These are phyloP conservation scores for Chouioia cunea DNA, from an alignment of 2,888 invertebrate species.

Conservation along the genomic window DNA sequence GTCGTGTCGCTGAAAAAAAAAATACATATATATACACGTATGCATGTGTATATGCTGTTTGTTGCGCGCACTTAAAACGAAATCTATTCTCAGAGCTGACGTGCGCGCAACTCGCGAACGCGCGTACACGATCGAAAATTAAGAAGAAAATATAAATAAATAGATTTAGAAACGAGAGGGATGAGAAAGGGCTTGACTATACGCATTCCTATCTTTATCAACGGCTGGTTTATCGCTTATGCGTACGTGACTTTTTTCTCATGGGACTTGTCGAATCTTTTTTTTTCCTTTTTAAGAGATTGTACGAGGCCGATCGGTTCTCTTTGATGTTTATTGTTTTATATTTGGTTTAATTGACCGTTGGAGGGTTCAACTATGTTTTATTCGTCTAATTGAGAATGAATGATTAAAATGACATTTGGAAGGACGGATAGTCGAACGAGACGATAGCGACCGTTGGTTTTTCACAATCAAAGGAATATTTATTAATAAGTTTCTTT, in stretches of 20 bases:
- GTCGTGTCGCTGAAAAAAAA: constrained; percentile 1
- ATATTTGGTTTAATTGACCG: too few species aligned
- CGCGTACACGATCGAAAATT: constrained; percentile 11
- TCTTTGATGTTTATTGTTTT: too few species aligned
- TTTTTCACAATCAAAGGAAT: neutral
- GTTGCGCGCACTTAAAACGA: constrained; percentile 46
- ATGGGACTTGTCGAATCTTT: too few species aligned
- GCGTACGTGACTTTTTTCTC: too few species aligned
- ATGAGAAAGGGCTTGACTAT: neutral
- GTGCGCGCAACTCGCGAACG: constrained; percentile 34
- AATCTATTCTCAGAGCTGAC: constrained; percentile 64
- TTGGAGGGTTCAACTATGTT: too few species aligned
- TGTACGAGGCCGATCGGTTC: too few species aligned
- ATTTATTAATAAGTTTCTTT: neutral
- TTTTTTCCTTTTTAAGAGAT: too few species aligned
- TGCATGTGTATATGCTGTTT: neutral
- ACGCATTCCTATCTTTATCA: neutral
- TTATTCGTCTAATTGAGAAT: too few species aligned
- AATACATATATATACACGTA: too few species aligned
- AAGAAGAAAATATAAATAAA: constrained; percentile 24
- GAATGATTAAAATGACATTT: too few species aligned
- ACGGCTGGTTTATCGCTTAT: neutral
- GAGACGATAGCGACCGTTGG: too few species aligned
- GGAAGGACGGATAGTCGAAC: too few species aligned
- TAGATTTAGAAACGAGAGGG: neutral